These are phyloP conservation scores for Actinia equina DNA, from an alignment of 64 coral and sea anemone genomes.

Conservation along the genomic window DNA sequence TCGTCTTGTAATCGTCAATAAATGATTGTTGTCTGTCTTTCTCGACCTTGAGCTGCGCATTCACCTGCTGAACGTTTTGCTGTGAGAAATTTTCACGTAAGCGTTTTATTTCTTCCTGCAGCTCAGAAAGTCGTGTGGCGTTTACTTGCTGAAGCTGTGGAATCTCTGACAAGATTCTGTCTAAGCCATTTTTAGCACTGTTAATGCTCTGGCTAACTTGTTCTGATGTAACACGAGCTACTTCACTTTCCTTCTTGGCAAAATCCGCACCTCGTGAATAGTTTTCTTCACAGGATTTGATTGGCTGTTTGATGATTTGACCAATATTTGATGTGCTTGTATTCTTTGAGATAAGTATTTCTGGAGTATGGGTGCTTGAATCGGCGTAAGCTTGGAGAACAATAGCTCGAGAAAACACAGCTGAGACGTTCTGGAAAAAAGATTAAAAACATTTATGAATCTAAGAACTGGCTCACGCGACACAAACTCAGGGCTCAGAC, in stretches of 20 bases:
- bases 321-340: conserved; percentile 27
- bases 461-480: too few relatives aligned
- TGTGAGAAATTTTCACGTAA: conserved; percentile 37
- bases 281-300: conserved; percentile 47
- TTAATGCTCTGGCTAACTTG: conserved; percentile 39
- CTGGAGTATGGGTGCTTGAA: conserved; percentile 37
- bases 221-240: conserved; percentile 34
- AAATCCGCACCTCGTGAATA: conserved; percentile 42
- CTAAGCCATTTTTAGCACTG: conserved; percentile 12
- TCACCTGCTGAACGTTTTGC: conserved; percentile 46
- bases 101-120: conserved; percentile 46
- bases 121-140: conserved; percentile 53
- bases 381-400: background rate
- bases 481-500: too few relatives aligned
- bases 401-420: background rate
- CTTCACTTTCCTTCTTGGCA: conserved; percentile 22
- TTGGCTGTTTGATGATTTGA: conserved; percentile 12
- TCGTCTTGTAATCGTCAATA: conserved; percentile 39
- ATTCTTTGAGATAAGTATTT: conserved; percentile 30
- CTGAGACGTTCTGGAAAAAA: conserved; percentile 5
- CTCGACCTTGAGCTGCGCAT: conserved; percentile 33
- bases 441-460: background rate
- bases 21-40: conserved; percentile 62
- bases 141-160: conserved; percentile 55
- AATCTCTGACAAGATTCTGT: conserved; percentile 41